A percentile compares a stretch with the other conserved stretches of the same genome.
Conservation (phyloP, 1,140 invertebrate genomes). For the Drosophila melanogaster region DNA sequence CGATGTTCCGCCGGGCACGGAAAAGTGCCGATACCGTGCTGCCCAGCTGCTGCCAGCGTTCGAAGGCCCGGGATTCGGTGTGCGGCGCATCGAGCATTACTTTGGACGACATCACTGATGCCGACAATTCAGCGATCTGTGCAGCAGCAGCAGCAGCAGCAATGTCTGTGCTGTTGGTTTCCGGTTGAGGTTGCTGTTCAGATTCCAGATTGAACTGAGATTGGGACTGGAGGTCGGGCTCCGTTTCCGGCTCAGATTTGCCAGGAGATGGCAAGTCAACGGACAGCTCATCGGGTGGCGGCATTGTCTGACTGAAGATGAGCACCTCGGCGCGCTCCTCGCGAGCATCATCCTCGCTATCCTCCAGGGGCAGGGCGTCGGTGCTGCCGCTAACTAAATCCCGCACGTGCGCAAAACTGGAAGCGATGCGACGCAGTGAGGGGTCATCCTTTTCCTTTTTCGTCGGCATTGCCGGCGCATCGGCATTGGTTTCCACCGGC, state of each 20-base stretch:
- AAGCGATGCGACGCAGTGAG: slow-evolving; percentile 55
- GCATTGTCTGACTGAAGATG: slow-evolving; percentile 44
- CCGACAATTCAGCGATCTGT: too few relatives aligned
- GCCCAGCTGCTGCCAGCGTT: slow-evolving; percentile 61
- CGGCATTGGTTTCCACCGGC: too few relatives aligned
- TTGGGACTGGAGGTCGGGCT: too few relatives aligned
- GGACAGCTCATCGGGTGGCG: neutral
- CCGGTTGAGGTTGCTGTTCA: too few relatives aligned
- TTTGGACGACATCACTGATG: neutral
- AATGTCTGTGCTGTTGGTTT: neutral
- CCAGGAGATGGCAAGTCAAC: neutral
- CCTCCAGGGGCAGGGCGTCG: slow-evolving; percentile 40
- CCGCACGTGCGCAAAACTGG: slow-evolving; percentile 57
- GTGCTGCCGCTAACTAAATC: slow-evolving; percentile 28
- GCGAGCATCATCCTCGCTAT: slow-evolving; percentile 50
- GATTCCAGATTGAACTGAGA: too few relatives aligned
- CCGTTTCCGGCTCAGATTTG: too few relatives aligned
- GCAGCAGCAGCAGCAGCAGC: neutral
- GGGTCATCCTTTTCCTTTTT: neutral
- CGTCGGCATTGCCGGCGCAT: neutral
- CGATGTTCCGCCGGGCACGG: slow-evolving; percentile 40
- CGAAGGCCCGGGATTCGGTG: slow-evolving; percentile 35
- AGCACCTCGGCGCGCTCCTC: slow-evolving; percentile 61
- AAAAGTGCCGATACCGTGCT: slow-evolving; percentile 55
- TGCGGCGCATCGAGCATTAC: neutral